These are phyloP conservation scores for Acanthaster planci DNA, from an alignment of 35 echinoderm and acorn worm genomes.

Conservation along the genomic window DNA sequence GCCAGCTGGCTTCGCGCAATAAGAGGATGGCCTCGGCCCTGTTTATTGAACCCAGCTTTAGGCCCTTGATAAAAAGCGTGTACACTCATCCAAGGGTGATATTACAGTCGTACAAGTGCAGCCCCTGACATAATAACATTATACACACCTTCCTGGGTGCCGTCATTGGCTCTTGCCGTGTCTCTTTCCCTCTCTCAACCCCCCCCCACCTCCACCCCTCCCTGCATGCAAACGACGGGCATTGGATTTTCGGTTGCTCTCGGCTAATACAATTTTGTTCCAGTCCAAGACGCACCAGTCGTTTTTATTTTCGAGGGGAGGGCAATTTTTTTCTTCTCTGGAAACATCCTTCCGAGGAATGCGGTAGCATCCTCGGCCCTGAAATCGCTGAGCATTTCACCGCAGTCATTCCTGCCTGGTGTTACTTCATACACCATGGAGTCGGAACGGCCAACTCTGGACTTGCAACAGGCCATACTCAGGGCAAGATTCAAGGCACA, in stretches of 20 bases:
- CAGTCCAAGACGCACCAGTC: not conserved
- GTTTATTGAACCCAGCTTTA: no score
- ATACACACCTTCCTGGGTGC: conserved; percentile 17
- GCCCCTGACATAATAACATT: conserved; percentile 14
- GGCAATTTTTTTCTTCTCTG: not conserved
- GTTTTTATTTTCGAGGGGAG: not conserved
- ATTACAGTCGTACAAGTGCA: conserved; percentile 2
- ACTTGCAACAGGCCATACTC: conserved; percentile 68
- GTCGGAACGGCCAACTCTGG: conserved; percentile 36
- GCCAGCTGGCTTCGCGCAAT: no score
- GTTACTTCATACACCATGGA: conserved; percentile 7
- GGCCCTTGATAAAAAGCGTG: not conserved
- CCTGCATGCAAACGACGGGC: no score
- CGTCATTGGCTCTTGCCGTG: not conserved
- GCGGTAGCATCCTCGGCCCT: no score
- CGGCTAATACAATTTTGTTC: conserved; percentile 24
- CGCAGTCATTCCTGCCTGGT: not conserved
- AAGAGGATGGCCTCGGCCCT: no score
- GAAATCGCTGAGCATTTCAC: not conserved
- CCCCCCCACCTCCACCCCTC: no score
- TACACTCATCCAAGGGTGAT: conserved; percentile 9
- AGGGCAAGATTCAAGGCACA: conserved; percentile 63
- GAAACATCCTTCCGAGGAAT: no score
- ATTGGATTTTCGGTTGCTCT: conserved; percentile 14
- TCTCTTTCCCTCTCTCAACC: no score